phyloP scores from a whole-genome alignment of 1,140 invertebrate species.

The Diorhabda sublineata region DNA sequence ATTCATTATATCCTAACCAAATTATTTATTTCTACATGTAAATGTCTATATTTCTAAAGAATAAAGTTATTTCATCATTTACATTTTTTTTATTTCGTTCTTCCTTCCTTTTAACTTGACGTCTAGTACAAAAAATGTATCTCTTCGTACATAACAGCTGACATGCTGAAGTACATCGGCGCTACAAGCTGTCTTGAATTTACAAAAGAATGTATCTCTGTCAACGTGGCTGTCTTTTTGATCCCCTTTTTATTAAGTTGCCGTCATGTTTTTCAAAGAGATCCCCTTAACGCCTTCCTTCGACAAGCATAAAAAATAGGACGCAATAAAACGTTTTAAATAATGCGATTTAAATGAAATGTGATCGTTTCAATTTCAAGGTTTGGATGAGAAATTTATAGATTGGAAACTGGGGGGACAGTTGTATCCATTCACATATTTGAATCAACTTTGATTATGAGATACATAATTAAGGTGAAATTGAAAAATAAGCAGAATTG shows the following conservation, averaged over 20 bases:
- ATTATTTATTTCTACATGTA: not conserved
- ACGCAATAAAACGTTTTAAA: not conserved
- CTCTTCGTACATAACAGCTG: not conserved
- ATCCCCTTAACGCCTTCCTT: not conserved
- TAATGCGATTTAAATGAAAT: no score
- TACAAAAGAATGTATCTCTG: not conserved
- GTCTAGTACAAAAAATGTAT: not conserved
- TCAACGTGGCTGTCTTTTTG: not conserved
- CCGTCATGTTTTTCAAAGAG: not conserved
- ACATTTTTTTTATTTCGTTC: no score
- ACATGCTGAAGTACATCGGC: not conserved
- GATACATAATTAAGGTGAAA: no score
- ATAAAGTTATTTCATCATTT: not conserved
- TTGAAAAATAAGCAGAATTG: no score
- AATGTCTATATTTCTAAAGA: not conserved
- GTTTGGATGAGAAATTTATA: no score
- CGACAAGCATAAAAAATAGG: not conserved
- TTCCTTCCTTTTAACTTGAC: not conserved
- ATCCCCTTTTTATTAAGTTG: not conserved
- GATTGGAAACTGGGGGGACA: no score
- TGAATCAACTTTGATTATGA: no score
- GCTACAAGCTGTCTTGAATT: not conserved
- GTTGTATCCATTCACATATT: no score
- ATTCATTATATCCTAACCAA: not conserved
- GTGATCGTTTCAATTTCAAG: no score